Evolutionary conservation across 2,797 vertebrate species (phyloP).

Genomic region (Esox lucius): DNA sequence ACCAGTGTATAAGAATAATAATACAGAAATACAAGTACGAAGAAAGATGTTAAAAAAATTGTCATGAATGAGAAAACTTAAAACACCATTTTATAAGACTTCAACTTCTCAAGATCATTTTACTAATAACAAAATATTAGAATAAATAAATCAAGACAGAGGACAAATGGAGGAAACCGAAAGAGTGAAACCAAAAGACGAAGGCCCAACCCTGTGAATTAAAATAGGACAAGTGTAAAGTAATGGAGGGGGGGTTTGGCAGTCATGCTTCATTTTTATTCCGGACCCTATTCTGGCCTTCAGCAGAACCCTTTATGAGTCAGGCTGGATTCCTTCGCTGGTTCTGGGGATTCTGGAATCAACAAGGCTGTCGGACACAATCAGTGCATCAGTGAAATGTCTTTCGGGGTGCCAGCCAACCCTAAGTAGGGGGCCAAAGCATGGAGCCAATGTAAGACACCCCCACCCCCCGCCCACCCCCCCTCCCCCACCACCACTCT

Average conservation of each 20-base stretch:
- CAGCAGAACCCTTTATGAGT: constrained; percentile 42
- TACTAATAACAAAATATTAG: too few relatives aligned
- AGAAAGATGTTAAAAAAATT: too few relatives aligned
- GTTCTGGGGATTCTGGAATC: constrained; percentile 55
- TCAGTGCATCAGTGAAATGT: constrained; percentile 53
- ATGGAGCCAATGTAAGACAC: constrained; percentile 45
- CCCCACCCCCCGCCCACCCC: background rate
- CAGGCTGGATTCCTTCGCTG: constrained; percentile 54
- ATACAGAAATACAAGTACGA: too few relatives aligned
- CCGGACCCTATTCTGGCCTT: constrained; percentile 21
- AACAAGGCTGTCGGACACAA: constrained; percentile 64
- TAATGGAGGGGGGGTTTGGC: constrained; percentile 18
- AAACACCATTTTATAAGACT: too few relatives aligned
- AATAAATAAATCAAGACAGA: too few relatives aligned
- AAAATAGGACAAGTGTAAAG: background rate
- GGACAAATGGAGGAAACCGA: background rate
- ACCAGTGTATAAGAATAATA: too few relatives aligned
- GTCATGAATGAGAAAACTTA: too few relatives aligned
- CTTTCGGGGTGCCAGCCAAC: constrained; percentile 57
- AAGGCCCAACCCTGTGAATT: background rate
- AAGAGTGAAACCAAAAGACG: background rate
- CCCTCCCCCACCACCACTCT: constrained; percentile 10
- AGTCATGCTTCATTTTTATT: constrained; percentile 15
- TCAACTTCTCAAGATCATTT: too few relatives aligned
- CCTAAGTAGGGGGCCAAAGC: constrained; percentile 51